A percentile compares a stretch with the other conserved stretches of the same genome.
These are phyloP conservation scores for Trinectes maculatus DNA, from an alignment of 2,113 vertebrate genomes.

Conservation along the genomic window DNA sequence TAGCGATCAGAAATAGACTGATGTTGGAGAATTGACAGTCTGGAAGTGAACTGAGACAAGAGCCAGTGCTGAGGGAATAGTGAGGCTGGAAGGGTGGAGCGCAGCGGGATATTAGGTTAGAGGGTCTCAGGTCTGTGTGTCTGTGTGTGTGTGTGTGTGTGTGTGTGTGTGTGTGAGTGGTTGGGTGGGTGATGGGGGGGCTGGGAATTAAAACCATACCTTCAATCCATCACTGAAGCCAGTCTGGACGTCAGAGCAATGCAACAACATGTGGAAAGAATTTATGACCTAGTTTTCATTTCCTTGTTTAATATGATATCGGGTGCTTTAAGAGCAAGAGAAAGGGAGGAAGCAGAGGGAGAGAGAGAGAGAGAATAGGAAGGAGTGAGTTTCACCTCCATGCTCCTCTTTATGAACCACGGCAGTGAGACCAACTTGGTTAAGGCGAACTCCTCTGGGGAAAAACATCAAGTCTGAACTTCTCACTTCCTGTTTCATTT, in stretches of 20 bases:
- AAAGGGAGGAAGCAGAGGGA: conserved; percentile 34
- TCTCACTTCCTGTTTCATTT: conserved; percentile 3
- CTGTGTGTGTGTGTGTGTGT: conserved; percentile 11
- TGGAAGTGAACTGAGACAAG: conserved; percentile 48
- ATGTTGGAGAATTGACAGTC: conserved; percentile 51
- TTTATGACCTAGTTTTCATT: conserved; percentile 86
- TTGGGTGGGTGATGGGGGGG: conserved; percentile 22
- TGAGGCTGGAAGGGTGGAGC: conserved; percentile 48
- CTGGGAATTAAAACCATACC: conserved; percentile 79
- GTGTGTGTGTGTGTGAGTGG: conserved; percentile 21
- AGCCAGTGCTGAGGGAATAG: conserved; percentile 41
- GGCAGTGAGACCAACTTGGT: not conserved
- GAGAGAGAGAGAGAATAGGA: conserved; percentile 31
- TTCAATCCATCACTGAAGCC: conserved; percentile 76
- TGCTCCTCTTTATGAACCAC: conserved; percentile 31
- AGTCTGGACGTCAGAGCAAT: conserved; percentile 67
- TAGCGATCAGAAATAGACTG: conserved; percentile 23
- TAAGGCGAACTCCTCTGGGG: not conserved
- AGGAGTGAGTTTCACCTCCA: conserved; percentile 27
- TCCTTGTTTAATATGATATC: conserved; percentile 78
- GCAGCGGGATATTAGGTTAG: conserved; percentile 60
- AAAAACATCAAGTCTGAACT: not conserved
- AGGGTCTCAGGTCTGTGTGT: conserved; percentile 28
- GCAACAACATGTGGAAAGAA: conserved; percentile 85
- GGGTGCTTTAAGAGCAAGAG: conserved; percentile 45